Conservation (phyloP, 1,140 invertebrate species). For the Cephus cinctus region DNA sequence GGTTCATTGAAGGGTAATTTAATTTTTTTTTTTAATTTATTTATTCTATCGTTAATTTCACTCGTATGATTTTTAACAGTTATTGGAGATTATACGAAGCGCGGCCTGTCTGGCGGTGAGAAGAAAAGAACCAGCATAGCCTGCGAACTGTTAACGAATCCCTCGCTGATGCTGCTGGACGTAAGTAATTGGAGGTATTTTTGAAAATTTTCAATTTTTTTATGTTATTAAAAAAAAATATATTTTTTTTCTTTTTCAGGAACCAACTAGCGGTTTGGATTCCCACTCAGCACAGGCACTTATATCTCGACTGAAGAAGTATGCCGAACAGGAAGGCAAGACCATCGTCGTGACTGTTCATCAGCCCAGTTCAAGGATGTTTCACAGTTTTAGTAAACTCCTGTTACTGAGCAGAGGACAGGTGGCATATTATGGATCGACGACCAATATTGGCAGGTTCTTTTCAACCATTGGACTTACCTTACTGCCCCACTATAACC, state of each 20-base stretch:
- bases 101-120: slow-evolving; percentile 82
- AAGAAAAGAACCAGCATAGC: slow-evolving; percentile 87
- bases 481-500: slow-evolving; percentile 80
- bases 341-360: slow-evolving; percentile 82
- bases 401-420: slow-evolving; percentile 76
- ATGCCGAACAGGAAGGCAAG: slow-evolving; percentile 76
- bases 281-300: slow-evolving; percentile 78
- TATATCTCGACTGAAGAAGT: slow-evolving; percentile 73
- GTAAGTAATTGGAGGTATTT: slow-evolving; percentile 60
- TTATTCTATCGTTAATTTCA: background rate
- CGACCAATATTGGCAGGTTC: slow-evolving; percentile 74
- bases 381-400: slow-evolving; percentile 82
- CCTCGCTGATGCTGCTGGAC: slow-evolving; percentile 80
- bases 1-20: too few species aligned
- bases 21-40: too few species aligned
- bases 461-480: slow-evolving; percentile 73
- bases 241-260: slow-evolving; percentile 56
- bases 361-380: slow-evolving; percentile 86
- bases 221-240: slow-evolving; percentile 1
- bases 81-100: slow-evolving; percentile 76
- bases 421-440: slow-evolving; percentile 78
- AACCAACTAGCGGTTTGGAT: slow-evolving; percentile 84
- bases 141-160: slow-evolving; percentile 83
- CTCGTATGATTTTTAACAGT: slow-evolving; percentile 57
- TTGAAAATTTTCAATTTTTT: slow-evolving; percentile 6